Base-by-base conservation (phyloP, 35 echinoderm and acorn worm species). In the Heliocidaris tuberculata region DNA sequence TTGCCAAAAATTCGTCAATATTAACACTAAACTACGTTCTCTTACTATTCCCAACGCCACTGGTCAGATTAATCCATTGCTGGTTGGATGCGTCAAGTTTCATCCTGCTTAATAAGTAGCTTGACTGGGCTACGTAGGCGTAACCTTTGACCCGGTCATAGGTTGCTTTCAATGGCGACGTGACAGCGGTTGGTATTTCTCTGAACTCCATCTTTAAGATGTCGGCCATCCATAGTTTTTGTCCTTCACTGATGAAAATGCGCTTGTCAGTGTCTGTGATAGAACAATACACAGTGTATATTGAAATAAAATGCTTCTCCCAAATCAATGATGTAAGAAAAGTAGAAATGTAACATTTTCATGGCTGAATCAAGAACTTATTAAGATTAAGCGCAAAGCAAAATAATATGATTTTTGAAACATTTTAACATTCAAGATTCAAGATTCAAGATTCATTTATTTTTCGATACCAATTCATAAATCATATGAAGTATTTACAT, bases 201-300 rank as follows among this genome's bases (percentile, higher is more conserved):
- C 31, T 47, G 47, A 89, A 89, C 5, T 12, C 31, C 87, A 89
- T 89, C 32, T 89, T 89, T n/a, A 13, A 3, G 31, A 89, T 48
- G 87, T 89, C 87, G 31, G 87, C 87, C 87, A 42, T 89, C 87
- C 87, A 89, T 89, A 89, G 13, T 47, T 89, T 89, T 89, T 89
- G 12, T 6, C 87, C 87, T 24, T 89, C 87, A 42, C 87, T 48
- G 5, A 89, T 30, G 16, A 89, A 89, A 13, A 89, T 89, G 17
- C 19, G 31, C 87, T 89, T 89, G 3, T 19, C 17, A 5, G 7
- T 89, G 19, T n/a, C 87, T 89, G 87, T 27, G 47, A 89, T 13
- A 13, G 29, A 87, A 9, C 19, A n/a, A 87, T 13, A 30, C 13
- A 87, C 86, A 85, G 21, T 7, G 17, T 31, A 30, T 13, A 60